A percentile compares a stretch with the other conserved stretches of the same genome.
Evolutionary conservation across 92 coral and sea anemone genomes (phyloP).

Genomic region (Palythoa heliodiscus): DNA sequence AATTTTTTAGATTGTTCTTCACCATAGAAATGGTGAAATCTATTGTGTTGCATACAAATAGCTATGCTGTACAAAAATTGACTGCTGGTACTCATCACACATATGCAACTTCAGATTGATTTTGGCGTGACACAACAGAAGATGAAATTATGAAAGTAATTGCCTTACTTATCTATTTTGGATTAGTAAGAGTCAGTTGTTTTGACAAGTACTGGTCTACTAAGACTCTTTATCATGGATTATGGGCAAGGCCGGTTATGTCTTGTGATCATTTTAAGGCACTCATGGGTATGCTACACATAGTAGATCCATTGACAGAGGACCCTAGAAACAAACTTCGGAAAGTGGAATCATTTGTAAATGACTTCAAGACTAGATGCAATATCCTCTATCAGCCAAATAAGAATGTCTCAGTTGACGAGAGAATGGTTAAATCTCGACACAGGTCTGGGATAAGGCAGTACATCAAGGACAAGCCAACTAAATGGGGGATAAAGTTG

Average conservation of each 20-base stretch:
- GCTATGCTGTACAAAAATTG: slow-evolving; percentile 57
- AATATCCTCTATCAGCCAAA: slow-evolving; percentile 59
- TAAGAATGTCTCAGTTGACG: slow-evolving; percentile 68
- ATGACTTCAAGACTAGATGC: slow-evolving; percentile 61
- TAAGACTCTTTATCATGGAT: slow-evolving; percentile 69
- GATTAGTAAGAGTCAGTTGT: slow-evolving; percentile 58
- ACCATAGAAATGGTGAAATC: slow-evolving; percentile 56
- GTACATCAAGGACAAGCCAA: slow-evolving; percentile 63
- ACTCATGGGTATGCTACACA: slow-evolving; percentile 69
- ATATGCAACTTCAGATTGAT: slow-evolving; percentile 51
- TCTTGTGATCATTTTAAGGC: slow-evolving; percentile 44
- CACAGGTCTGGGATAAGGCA: slow-evolving; percentile 73
- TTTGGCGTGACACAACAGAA: slow-evolving; percentile 63
- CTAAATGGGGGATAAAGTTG: slow-evolving; percentile 60
- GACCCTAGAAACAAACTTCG: slow-evolving; percentile 54
- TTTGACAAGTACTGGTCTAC: slow-evolving; percentile 69
- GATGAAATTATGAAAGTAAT: slow-evolving; percentile 66
- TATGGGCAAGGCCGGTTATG: slow-evolving; percentile 67
- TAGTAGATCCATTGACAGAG: slow-evolving; percentile 73
- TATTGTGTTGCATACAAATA: slow-evolving; percentile 61
- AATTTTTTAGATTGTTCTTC: slow-evolving; percentile 64
- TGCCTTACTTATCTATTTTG: slow-evolving; percentile 60
- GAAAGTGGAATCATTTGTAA: slow-evolving; percentile 54
- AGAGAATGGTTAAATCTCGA: slow-evolving; percentile 68
- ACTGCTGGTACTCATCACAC: slow-evolving; percentile 44